Evolutionary conservation across 1,140 invertebrate species (phyloP), one percentile per base, ranked within the genome.

Genomic region (Diabrotica undecimpunctata): DNA sequence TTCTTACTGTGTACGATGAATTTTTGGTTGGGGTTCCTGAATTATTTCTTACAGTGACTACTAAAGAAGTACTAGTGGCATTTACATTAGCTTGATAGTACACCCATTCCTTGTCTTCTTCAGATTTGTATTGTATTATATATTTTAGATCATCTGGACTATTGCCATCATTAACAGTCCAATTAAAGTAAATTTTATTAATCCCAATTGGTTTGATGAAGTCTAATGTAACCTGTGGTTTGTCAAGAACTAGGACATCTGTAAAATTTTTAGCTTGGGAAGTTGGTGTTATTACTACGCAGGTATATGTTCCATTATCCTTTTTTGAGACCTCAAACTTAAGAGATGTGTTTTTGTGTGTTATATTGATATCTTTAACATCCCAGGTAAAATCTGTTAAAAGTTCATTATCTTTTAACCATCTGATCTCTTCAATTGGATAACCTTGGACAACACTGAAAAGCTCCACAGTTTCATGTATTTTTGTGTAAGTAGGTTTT

Each of bases 161-260:
- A 75, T 94, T 93, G 66, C 90, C 90, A 64, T 90, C 84, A 60
- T 88, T 85, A 0, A 92, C 80, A 0, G 91, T 93, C 91, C 91
- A 94, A 77, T 93, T 93, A 0, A 93, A 72, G 75, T 85, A 94
- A 54, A 94, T 87, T 76, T 88, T 86, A 10, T 83, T 82, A 10
- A 85, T 84, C 35, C 89, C 90, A 6, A 94, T 88, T 0, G 89
- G 85, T 77, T 90, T 91, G 1, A 90, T 85, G 60, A 85, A 87
- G 73, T 91, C 88, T 63, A 93, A 85, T 58, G 81, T 83, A 0
- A 93, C 83, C 74, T 86, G 83, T 5, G 92, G 91, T 67, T 83
- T 82, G 69, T 90, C 89, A 71, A 87, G 81, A 1, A 91, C 85
- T 62, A 88, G 82, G 0, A 91, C 75, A 10, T 84, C 81, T 6